A percentile compares a stretch with the other conserved stretches of the same genome.
Evolutionary conservation across 2,888 invertebrate genomes (phyloP).

Genomic region (Saturnia pavonia): DNA sequence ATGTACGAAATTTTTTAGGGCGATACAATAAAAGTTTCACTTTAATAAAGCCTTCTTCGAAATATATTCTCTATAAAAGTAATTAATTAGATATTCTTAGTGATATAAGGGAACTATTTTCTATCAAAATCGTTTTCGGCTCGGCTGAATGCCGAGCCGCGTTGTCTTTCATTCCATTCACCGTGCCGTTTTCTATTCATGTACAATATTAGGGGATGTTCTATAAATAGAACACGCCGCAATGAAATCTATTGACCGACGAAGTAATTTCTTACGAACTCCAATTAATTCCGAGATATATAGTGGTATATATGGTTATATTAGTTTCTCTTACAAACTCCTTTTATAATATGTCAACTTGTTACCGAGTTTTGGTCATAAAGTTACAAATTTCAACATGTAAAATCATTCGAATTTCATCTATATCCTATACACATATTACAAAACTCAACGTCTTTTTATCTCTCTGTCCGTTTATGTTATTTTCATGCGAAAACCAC

Average conservation of each 20-base stretch:
- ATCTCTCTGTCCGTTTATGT: no score
- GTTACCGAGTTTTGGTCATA: neutral
- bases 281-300: neutral
- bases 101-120: conserved; percentile 11
- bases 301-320: neutral
- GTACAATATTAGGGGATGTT: conserved; percentile 6
- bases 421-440: no score
- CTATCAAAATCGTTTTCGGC: conserved; percentile 11
- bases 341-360: neutral
- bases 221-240: neutral
- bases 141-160: conserved; percentile 6
- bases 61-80: neutral
- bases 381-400: neutral
- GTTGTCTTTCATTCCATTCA: conserved; percentile 19
- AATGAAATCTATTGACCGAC: neutral
- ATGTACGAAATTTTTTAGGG: no score
- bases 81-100: conserved; percentile 15
- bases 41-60: neutral
- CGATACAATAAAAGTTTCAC: no score
- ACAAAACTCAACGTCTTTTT: no score
- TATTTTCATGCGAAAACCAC: no score
- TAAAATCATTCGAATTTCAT: no score
- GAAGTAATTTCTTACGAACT: neutral
- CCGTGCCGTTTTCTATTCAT: neutral
- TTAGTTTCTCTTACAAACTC: neutral